Evolutionary conservation across 92 coral and sea anemone genomes (phyloP).

Genomic region (Zoanthus sansibaricus): DNA sequence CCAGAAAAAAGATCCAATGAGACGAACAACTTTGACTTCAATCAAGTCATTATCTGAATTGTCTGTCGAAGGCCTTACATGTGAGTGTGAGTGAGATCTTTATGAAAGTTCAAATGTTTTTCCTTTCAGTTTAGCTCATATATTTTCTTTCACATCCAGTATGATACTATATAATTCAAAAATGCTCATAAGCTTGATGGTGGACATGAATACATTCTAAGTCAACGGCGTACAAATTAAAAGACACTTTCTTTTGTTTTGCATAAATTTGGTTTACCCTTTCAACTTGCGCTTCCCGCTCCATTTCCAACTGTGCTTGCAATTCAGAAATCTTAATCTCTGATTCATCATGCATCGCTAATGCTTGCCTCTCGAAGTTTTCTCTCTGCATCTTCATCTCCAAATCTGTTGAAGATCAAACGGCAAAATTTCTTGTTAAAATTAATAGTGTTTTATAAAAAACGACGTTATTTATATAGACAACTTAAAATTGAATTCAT

Average conservation of each 20-base stretch:
- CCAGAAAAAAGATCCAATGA: background rate
- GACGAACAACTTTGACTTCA: background rate
- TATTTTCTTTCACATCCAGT: background rate
- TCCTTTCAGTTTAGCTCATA: background rate
- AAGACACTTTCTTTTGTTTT: background rate
- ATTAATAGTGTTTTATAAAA: background rate
- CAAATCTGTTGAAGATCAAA: conserved; percentile 62
- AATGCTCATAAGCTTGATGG: no score
- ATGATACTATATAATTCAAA: background rate
- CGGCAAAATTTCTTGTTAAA: background rate
- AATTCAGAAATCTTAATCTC: conserved; percentile 74
- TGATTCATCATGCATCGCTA: conserved; percentile 67
- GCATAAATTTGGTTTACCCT: conserved; percentile 62
- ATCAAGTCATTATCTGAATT: background rate
- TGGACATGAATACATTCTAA: background rate
- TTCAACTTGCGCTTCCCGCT: conserved; percentile 54
- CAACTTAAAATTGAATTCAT: no score
- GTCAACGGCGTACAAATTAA: background rate
- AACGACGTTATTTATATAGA: no score
- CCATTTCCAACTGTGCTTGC: conserved; percentile 72
- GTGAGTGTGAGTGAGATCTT: background rate
- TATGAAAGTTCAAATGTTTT: background rate
- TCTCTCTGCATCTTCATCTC: conserved; percentile 83
- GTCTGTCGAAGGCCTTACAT: background rate
- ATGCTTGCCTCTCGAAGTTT: conserved; percentile 72